phyloP scores from a whole-genome alignment of 1,140 invertebrate species.

The Drosophila eugracilis region DNA sequence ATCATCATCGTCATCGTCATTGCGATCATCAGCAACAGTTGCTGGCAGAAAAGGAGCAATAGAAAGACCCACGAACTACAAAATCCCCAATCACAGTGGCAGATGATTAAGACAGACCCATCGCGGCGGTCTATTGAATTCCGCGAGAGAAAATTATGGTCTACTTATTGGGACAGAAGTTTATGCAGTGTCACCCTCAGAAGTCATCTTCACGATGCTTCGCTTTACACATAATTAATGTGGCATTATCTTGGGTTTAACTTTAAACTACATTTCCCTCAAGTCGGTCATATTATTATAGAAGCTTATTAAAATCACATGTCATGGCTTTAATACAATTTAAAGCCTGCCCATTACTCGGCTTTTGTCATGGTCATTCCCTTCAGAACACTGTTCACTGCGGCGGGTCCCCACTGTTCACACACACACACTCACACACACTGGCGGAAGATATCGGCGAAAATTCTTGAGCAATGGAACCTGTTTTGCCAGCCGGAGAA shows the following conservation, averaged over 20 bases:
- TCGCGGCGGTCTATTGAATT: slow-evolving; percentile 2
- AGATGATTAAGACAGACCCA: slow-evolving; percentile 15
- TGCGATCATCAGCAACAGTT: slow-evolving; percentile 23
- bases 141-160: slow-evolving; percentile 10
- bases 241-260: slow-evolving; percentile 7
- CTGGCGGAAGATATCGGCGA: slow-evolving; percentile 50
- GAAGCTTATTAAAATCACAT: slow-evolving; percentile 15
- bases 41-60: slow-evolving; percentile 67
- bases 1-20: slow-evolving; percentile 33
- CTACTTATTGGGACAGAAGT: slow-evolving; percentile 4
- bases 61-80: slow-evolving; percentile 60
- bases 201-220: background rate
- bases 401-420: slow-evolving; percentile 28
- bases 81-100: slow-evolving; percentile 34
- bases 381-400: background rate
- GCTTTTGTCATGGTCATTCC: slow-evolving; percentile 6
- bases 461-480: slow-evolving; percentile 76
- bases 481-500: slow-evolving; percentile 52
- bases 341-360: background rate
- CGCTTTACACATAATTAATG: background rate
- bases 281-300: slow-evolving; percentile 7
- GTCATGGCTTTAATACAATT: slow-evolving; percentile 22
- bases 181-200: background rate
- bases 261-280: slow-evolving; percentile 1
- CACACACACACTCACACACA: slow-evolving; percentile 7